These are phyloP conservation scores for Euzophera pinguis DNA, from an alignment of 2,888 invertebrate genomes.

Conservation along the genomic window DNA sequence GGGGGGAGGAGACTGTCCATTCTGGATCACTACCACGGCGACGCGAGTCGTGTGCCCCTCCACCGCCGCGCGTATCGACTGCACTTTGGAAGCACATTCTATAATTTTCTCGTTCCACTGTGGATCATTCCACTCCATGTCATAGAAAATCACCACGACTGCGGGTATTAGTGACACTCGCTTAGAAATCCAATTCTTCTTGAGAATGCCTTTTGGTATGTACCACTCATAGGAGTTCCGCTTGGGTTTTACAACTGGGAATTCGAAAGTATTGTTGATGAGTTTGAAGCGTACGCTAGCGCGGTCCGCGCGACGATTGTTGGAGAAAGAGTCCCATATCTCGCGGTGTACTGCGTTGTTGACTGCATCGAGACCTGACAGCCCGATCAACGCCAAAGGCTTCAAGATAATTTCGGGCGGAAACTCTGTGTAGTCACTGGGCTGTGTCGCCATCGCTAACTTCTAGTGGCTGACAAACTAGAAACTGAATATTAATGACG, in stretches of 20 bases:
- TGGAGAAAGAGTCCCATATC: slow-evolving; percentile 95
- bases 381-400: slow-evolving; percentile 91
- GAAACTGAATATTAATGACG: background rate
- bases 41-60: slow-evolving; percentile 87
- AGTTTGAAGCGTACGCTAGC: slow-evolving; percentile 91
- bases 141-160: slow-evolving; percentile 96
- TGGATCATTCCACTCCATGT: slow-evolving; percentile 97
- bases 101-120: slow-evolving; percentile 97
- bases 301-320: slow-evolving; percentile 89
- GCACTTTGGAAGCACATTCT: slow-evolving; percentile 94
- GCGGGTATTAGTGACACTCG: slow-evolving; percentile 94
- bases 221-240: slow-evolving; percentile 97
- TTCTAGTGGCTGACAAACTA: background rate
- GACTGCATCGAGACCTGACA: slow-evolving; percentile 92
- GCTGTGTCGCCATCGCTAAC: slow-evolving; percentile 73
- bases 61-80: slow-evolving; percentile 87
- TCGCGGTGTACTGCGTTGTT: slow-evolving; percentile 93
- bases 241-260: slow-evolving; percentile 92
- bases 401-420: slow-evolving; percentile 91
- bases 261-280: slow-evolving; percentile 90
- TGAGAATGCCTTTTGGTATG: slow-evolving; percentile 95
- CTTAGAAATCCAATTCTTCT: slow-evolving; percentile 97
- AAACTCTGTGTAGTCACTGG: slow-evolving; percentile 83
- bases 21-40: slow-evolving; percentile 94
- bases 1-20: slow-evolving; percentile 86